phyloP scores from a whole-genome alignment of 2,113 vertebrate genomes.

The Halcyon malimbica region DNA sequence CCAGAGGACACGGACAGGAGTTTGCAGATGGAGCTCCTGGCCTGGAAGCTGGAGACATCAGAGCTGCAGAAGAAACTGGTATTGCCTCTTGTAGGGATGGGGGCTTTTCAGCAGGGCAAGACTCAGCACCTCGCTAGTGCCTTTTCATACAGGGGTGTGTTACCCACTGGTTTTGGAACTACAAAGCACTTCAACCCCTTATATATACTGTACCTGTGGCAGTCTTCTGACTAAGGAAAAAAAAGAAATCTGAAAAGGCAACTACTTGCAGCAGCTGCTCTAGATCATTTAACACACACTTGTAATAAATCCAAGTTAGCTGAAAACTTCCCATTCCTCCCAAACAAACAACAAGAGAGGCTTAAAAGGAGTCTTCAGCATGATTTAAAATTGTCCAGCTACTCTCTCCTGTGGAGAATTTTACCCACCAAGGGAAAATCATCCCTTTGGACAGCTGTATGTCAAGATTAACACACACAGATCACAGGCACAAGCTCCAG shows the following conservation, averaged over 20 bases:
- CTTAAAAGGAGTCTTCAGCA: background rate
- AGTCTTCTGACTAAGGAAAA: background rate
- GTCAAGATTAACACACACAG: accelerated
- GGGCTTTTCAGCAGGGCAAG: background rate
- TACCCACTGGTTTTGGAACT: background rate
- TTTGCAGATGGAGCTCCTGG: background rate
- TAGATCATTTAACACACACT: background rate
- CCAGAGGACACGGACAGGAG: accelerated
- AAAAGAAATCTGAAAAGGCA: background rate
- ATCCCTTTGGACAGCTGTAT: background rate
- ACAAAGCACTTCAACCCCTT: background rate
- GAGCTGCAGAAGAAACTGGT: background rate
- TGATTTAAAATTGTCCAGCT: background rate
- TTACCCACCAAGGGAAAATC: background rate
- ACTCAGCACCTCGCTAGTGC: background rate
- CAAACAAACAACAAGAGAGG: background rate
- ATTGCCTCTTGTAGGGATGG: background rate
- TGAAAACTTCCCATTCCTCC: background rate
- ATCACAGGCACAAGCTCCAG: background rate
- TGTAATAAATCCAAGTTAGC: background rate
- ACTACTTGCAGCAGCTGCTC: background rate
- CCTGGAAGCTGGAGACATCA: background rate
- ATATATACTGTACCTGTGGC: background rate
- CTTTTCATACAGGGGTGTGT: accelerated
- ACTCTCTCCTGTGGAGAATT: background rate